Base-by-base conservation (phyloP, 2,797 vertebrate species). In the Coilia nasus region DNA sequence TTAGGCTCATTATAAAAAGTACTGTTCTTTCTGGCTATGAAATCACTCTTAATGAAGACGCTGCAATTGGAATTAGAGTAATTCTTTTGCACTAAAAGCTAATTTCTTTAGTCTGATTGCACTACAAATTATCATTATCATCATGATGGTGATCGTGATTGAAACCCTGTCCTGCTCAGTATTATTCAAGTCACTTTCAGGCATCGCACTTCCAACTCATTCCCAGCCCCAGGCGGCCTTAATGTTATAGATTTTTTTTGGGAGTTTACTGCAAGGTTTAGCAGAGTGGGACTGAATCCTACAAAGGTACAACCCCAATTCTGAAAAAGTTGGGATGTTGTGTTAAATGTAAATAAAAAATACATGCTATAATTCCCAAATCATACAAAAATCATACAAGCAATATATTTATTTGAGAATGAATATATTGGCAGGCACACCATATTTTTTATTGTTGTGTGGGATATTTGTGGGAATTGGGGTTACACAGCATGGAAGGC, bases 61-160 rank as follows among this genome's bases (percentile, higher is more conserved):
- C 67, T 71, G 12, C 67, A 71, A 31, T 35, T 78, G 31, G 31
- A 44, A 15, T 44, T 78, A 78, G 71, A 41, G 35, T 44, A 44
- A 44, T 78, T 78, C 71, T 78, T 41, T 78, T 41, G 71, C 35
- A 17, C 31, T 78, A 78, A 78, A 78, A 41, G 35, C 31, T 41
- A 19, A 41, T 78, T 78, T 78, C 35, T 78, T 35, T 78, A 9
- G 17, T 44, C 71, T 78, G 71, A 44, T 78, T 78, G 71, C 71
- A 21, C 31, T 35, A 75, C 25, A 78, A 78, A 78, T 78, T 41
- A 78, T 78, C 15, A 78, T 78, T 78, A 44, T 78, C 71, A 21
- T 78, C 71, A 44, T 44, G 71, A 78, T 41, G 15, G 31, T 41
- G 67, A 3, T 78, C 17, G 35, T 44, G 71, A 78, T 78, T 78